A percentile compares a stretch with the other conserved stretches of the same genome.
Conservation (phyloP, 2,888 invertebrate genomes). For the Polylopha cassiicola region DNA sequence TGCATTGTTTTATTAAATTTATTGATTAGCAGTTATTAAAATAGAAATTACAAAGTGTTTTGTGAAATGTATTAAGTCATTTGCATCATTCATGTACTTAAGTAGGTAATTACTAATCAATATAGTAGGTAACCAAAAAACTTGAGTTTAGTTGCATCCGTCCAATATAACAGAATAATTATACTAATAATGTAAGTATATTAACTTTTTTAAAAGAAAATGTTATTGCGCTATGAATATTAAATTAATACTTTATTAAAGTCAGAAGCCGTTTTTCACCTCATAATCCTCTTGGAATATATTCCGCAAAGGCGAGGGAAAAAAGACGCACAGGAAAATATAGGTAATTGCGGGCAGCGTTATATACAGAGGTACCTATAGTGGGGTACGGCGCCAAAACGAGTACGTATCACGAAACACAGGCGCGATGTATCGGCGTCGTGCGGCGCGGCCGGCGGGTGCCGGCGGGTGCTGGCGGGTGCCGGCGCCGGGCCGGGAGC, state of each 20-base stretch:
- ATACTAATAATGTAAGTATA: too few species aligned
- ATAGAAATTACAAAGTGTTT: too few species aligned
- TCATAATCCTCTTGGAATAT: not conserved
- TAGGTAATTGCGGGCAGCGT: not conserved
- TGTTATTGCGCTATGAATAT: too few species aligned
- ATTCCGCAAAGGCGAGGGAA: conserved; percentile 4
- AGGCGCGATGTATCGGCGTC: conserved; percentile 27
- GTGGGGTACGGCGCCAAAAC: conserved; percentile 29
- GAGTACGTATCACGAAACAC: too few species aligned
- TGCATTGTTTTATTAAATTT: too few species aligned
- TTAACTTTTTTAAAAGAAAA: not conserved
- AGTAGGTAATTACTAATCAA: too few species aligned
- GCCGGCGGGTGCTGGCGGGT: conserved; percentile 32
- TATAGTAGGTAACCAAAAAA: too few species aligned
- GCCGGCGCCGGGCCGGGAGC: conserved; percentile 29
- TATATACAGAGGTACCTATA: conserved; percentile 2
- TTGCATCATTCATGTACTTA: too few species aligned
- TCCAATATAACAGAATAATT: too few species aligned
- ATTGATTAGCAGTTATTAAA: too few species aligned
- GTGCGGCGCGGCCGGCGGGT: conserved; percentile 25
- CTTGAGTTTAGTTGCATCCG: too few species aligned
- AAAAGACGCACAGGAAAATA: conserved; percentile 11
- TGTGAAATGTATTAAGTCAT: too few species aligned
- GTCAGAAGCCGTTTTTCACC: not conserved
- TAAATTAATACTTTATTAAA: not conserved